Evolutionary conservation across 2,113 vertebrate species (phyloP), one percentile per base, ranked within the genome.

Genomic region (Apus apus): DNA sequence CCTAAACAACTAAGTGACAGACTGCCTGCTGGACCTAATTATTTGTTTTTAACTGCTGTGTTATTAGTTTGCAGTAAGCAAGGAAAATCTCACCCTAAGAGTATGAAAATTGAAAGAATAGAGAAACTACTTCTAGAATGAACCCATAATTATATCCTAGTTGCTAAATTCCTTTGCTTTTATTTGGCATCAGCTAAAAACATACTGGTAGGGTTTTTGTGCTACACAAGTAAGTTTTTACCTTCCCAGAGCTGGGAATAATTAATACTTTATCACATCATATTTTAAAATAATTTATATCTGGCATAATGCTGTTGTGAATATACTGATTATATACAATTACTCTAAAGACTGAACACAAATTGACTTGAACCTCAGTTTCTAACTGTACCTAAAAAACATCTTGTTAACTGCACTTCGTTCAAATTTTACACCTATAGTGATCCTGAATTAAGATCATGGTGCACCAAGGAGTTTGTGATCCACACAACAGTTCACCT

Each of bases 381-480:
- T 43, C 40, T 43, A 43, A 13, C 7, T 80, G 4, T 40, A 46
- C 18, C 45, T 48, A 45, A 76, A 74, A 82, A 36, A 1, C 26
- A 32, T 13, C 53, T 68, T 4, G 30, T n/a, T 36, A 29, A 45
- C 17, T 56, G 32, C 20, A 68, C 40, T 76, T 70, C 18, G 22
- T 36, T 32, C 4, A 1, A 78, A 61, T 65, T 77, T 76, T 43
- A 73, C 34, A 65, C 17, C 23, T 27, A 29, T 15, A 26, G 12
- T 0, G 0, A 36, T 48, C 13, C 46, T 36, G 19, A 51, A 32
- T 26, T 32, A 70, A 66, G 19, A 51, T 7, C 21, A 57, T 3
- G 19, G 40, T 30, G 21, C 62, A 57, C 2, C 0, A 0, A 70
- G 26, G 38, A 50, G 17, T 38, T 13, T 1, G 1, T 30, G 56